Conservation (phyloP, 2,888 invertebrate genomes). For the Carabus problematicus region DNA sequence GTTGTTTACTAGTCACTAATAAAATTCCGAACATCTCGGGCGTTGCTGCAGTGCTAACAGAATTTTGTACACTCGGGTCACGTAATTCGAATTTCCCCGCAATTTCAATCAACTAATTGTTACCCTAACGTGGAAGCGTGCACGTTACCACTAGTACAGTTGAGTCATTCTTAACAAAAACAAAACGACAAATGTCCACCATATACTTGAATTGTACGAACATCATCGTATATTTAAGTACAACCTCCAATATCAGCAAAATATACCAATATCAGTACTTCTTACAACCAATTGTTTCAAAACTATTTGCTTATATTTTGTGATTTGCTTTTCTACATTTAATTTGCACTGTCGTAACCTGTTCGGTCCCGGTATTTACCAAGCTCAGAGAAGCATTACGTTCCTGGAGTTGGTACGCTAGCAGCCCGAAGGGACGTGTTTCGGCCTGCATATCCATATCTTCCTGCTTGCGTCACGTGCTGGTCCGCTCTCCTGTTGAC, state of each 20-base stretch:
- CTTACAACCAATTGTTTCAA: too few relatives aligned
- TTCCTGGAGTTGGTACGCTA: conserved; percentile 1
- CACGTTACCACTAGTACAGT: not conserved
- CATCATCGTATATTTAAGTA: too few relatives aligned
- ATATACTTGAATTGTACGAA: not conserved
- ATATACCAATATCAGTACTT: too few relatives aligned
- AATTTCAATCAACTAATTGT: conserved; percentile 43
- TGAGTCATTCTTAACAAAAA: not conserved
- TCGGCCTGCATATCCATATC: conserved; percentile 6
- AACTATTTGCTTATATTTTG: too few relatives aligned
- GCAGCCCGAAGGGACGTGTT: not conserved
- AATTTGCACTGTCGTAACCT: too few relatives aligned
- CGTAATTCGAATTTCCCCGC: conserved; percentile 42
- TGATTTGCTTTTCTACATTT: too few relatives aligned
- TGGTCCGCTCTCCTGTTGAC: not conserved
- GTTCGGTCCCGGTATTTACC: conserved; percentile 2
- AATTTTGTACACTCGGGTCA: conserved; percentile 38
- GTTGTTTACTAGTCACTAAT: conserved; percentile 41
- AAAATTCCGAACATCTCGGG: conserved; percentile 40
- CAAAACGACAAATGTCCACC: not conserved
- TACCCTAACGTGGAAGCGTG: conserved; percentile 2
- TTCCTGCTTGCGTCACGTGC: conserved; percentile 10
- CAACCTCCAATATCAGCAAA: too few relatives aligned
- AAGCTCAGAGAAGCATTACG: not conserved
- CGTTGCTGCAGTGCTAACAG: conserved; percentile 24